phyloP scores from a whole-genome alignment of 2,888 invertebrate genomes.

The Lycaena phlaeas region DNA sequence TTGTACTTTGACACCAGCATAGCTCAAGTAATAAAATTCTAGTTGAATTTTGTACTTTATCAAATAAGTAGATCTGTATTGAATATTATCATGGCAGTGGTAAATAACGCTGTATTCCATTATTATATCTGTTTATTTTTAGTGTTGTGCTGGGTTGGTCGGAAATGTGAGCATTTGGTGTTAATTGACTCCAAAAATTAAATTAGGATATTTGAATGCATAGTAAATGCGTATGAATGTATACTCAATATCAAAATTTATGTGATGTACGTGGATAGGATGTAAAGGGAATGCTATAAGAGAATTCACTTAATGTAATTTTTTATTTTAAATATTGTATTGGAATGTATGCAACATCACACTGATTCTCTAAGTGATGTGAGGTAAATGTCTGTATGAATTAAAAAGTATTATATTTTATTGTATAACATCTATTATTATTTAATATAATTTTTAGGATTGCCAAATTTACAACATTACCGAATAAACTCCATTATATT shows the following conservation, averaged over 20 bases:
- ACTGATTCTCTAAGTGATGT: conserved; percentile 10
- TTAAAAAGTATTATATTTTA: conserved; percentile 25
- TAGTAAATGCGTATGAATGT: conserved; percentile 50
- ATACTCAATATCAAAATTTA: conserved; percentile 46
- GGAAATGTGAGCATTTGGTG: conserved; percentile 35
- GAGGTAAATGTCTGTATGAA: conserved; percentile 7
- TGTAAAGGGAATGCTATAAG: conserved; percentile 30
- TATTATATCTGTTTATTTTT: not conserved
- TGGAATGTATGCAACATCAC: conserved; percentile 20
- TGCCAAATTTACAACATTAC: conserved; percentile 8
- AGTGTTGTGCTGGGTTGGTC: conserved; percentile 36
- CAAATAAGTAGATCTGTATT: conserved; percentile 24
- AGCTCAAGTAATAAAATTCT: conserved; percentile 13
- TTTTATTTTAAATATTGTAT: conserved; percentile 25
- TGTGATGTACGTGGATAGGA: conserved; percentile 40
- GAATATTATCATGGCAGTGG: conserved; percentile 21
- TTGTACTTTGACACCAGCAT: conserved; percentile 8
- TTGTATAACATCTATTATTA: conserved; percentile 16
- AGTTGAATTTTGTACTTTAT: conserved; percentile 24
- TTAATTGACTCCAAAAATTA: conserved; percentile 61
- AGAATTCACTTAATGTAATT: conserved; percentile 44
- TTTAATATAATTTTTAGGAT: conserved; percentile 8
- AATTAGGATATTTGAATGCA: conserved; percentile 49
- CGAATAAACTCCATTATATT: conserved; percentile 13
- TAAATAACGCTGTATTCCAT: conserved; percentile 9